Percentiles rank a stretch among this genome's conserved stretches.
Conservation (phyloP, 2,797 vertebrate genomes). For the Schizothorax lantsangensis region DNA sequence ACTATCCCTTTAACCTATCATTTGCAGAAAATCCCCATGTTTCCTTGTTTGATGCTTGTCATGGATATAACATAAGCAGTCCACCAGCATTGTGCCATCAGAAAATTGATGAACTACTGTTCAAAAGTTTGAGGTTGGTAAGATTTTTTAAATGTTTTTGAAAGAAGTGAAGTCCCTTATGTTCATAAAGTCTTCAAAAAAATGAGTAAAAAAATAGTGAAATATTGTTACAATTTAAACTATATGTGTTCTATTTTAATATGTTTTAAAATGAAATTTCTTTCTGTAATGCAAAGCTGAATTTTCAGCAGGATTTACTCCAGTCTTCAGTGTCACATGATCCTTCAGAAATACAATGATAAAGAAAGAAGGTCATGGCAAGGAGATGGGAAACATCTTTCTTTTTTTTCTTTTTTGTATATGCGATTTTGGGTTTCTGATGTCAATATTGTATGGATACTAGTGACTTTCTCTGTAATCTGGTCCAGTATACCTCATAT, state of each 20-base stretch:
- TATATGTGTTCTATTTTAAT: neutral
- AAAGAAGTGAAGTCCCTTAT: neutral
- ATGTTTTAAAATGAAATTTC: neutral
- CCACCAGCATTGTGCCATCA: neutral
- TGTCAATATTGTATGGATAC: neutral
- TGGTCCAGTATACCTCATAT: neutral
- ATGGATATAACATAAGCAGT: neutral
- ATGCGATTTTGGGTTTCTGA: neutral
- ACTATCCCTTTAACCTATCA: neutral
- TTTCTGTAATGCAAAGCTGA: neutral
- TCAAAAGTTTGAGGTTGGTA: neutral
- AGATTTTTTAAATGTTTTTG: neutral
- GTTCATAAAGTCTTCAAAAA: neutral
- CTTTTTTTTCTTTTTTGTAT: neutral
- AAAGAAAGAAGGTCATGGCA: neutral
- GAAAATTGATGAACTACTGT: neutral
- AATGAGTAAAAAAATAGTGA: no score
- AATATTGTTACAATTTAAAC: no score
- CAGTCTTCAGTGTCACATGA: no score
- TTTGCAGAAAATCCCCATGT: neutral
- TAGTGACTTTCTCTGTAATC: neutral
- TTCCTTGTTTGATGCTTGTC: neutral
- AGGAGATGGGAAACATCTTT: neutral
- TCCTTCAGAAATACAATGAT: neutral
- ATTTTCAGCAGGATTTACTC: no score